Conservation (phyloP, 2,888 invertebrate genomes). For the Drosophila cracens region DNA sequence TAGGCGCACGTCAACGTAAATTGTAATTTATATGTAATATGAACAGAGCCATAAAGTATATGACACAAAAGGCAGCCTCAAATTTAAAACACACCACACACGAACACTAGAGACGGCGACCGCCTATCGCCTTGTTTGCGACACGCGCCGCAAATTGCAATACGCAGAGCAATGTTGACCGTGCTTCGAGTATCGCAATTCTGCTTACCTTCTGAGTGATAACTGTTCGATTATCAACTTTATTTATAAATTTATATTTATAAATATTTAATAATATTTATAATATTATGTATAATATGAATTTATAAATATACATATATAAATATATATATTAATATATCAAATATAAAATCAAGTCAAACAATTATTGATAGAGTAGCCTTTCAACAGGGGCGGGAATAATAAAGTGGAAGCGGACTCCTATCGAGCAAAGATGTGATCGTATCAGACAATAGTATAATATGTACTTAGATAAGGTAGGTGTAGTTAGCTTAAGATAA, state of each 20-base stretch:
- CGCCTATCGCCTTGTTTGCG: background rate
- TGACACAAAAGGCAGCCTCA: conserved; percentile 53
- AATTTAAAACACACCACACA: conserved; percentile 53
- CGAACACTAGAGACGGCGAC: conserved; percentile 18
- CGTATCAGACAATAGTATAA: background rate
- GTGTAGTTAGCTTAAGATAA: background rate
- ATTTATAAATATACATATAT: background rate
- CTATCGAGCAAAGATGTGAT: background rate
- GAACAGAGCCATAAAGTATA: conserved; percentile 75
- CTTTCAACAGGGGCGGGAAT: background rate
- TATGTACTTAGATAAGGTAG: background rate
- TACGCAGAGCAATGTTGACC: background rate
- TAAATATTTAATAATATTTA: too few relatives aligned
- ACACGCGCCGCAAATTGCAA: conserved; percentile 11
- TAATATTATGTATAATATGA: too few relatives aligned
- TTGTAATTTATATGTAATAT: conserved; percentile 81
- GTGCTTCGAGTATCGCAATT: background rate
- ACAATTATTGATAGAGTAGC: background rate
- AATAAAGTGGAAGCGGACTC: background rate
- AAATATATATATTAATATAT: background rate
- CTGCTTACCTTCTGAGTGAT: background rate
- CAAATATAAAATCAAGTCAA: background rate
- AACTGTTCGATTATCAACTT: background rate
- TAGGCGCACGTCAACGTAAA: conserved; percentile 77
- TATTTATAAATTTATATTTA: too few relatives aligned